phyloP scores from a whole-genome alignment of 2,113 vertebrate genomes.

The Dicentrarchus labrax region DNA sequence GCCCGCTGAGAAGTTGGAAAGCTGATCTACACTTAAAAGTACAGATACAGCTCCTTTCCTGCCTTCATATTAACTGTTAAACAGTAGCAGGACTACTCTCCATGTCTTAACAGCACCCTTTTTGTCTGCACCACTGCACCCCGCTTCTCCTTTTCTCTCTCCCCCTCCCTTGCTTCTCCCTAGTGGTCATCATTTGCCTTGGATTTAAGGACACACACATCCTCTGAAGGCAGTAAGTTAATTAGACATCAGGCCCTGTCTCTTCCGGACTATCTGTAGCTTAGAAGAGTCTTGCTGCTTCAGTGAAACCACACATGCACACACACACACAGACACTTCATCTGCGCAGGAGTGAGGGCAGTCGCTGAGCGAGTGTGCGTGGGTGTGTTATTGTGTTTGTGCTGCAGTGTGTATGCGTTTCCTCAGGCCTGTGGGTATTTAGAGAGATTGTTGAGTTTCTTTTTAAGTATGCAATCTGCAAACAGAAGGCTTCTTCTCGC shows the following conservation, averaged over 20 bases:
- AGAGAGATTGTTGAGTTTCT: slow-evolving; percentile 17
- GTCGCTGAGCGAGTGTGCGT: not conserved
- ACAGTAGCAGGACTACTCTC: not conserved
- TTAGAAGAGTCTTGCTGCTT: slow-evolving; percentile 46
- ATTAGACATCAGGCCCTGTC: slow-evolving; percentile 60
- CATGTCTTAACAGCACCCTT: slow-evolving; percentile 1
- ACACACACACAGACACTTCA: slow-evolving; percentile 4
- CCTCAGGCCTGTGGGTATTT: slow-evolving; percentile 23
- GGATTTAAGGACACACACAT: slow-evolving; percentile 61
- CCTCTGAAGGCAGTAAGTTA: slow-evolving; percentile 69
- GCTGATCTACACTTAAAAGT: not conserved
- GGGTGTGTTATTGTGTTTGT: slow-evolving; percentile 25
- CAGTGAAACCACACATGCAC: slow-evolving; percentile 49
- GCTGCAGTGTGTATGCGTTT: slow-evolving; percentile 4
- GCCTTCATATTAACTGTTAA: not conserved
- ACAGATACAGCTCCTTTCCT: not conserved
- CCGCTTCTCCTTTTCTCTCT: not conserved
- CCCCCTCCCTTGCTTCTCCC: slow-evolving; percentile 4
- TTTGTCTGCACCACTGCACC: slow-evolving; percentile 15
- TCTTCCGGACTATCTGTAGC: slow-evolving; percentile 41
- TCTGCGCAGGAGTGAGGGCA: slow-evolving; percentile 17
- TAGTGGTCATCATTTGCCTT: slow-evolving; percentile 67
- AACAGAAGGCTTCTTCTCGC: not conserved
- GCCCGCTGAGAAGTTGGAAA: not conserved
- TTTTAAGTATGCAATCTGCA: not conserved